Base-by-base conservation (phyloP, 2,113 vertebrate species). In the Dendrocopos noguchii region DNA sequence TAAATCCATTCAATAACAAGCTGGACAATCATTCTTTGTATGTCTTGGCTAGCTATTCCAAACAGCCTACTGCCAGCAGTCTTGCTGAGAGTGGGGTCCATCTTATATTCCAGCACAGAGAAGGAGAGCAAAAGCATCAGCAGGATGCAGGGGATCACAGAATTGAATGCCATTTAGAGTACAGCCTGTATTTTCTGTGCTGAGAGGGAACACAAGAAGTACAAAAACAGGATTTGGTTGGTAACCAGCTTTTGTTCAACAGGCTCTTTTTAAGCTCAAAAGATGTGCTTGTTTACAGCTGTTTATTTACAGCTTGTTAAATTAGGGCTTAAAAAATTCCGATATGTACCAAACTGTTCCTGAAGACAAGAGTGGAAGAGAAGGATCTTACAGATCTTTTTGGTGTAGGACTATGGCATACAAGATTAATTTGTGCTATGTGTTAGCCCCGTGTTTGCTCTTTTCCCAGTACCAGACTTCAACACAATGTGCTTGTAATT, bases 1-100 rank as follows among this genome's bases (percentile, higher is more conserved):
- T 33, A 84, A 95, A 92, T 87, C 65, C 46, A 59, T 73, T 89
- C 75, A 87, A 59, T 59, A 65, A 61, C 21, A 87, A 71, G 22
- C 33, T 2, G 3, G 33, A 10, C 15, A 84, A 77, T 34, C 39
- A 4, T 80, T 67, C 31, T 85, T 67, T 90, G 73, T 44, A 7
- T 65, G 15, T 80, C 87, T 39, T 66, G 28, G 7, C 42, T 87
- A 27, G 34, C 65, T 68, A 31, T 86, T 93, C 70, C 63, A 80
- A 90, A 91, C 57, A 65, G 85, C 65, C 2, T 0, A 17, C 36
- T 83, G 68, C 88, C 80, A 88, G 61, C 77, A 79, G 27, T 84
- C 90, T 94, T 84, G 31, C 28, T 71, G 77, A 77, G 42, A 57
- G 39, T 24, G 14, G 47, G 29, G 84, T 29, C 12, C 39, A 21